Evolutionary conservation across 2,113 vertebrate species (phyloP), one percentile per base, ranked within the genome.

Genomic region (Onychorhynchus coronatus): DNA sequence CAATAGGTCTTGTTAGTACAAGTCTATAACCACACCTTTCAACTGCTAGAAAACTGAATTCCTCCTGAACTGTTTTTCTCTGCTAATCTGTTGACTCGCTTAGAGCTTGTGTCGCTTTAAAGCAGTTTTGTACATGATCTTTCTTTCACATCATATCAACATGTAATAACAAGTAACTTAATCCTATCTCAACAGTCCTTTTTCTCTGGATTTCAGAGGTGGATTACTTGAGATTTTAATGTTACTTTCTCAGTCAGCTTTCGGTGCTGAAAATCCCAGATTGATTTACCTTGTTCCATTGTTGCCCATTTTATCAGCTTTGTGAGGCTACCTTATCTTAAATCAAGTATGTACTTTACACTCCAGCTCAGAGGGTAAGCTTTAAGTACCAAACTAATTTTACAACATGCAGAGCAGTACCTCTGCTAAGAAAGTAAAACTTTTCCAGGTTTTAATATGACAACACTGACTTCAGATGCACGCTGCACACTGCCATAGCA

Each of bases 401-500:
- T 50, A 65, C 27, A 78, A 25, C 5, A 50, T 1, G 4, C 4
- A 23, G 2, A 44, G 11, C 5, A 63, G 3, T 7, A 25, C 50
- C 31, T 85, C 82, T 77, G 15, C 33, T 74, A 71, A 89, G 44
- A 50, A 65, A 73, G 6, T 25, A 49, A 88, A 94, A 58, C 4
- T 14, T 71, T 37, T 4, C 14, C 15, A 55, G 9, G 20, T 33
- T 82, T 93, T 74, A 55, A 39, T 44, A 24, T 0, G 4, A 14
- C 16, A 75, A 21, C 12, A 5, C 13, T 61, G 47, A 79, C 11
- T 62, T 71, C 12, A 50, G 15, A 14, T 33, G 14, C 10, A 25
- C 37, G 28, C 12, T 35, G 6, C 1, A 9, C 12, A 6, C 8
- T 31, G 28, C 14, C 4, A 0, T 0, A 30, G 39, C 6, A 77